Evolutionary conservation across 2,113 vertebrate species (phyloP).

Genomic region (Nannospalax galili): DNA sequence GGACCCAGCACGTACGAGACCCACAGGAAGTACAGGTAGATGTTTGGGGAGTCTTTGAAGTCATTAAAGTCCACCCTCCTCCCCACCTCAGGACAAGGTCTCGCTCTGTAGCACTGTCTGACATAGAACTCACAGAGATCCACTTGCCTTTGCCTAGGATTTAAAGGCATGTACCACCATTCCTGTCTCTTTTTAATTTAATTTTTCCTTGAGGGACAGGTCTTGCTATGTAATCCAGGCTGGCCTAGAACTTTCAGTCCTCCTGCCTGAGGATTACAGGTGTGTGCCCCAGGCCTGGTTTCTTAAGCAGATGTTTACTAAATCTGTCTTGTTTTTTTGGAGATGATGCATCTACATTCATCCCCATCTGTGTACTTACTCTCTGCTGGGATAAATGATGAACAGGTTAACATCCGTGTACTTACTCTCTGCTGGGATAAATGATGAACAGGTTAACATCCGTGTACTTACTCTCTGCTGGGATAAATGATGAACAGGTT

Average conservation of each 20-base stretch:
- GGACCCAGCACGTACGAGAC: not conserved
- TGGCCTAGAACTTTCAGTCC: not conserved
- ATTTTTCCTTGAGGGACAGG: not conserved
- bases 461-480: too few species aligned
- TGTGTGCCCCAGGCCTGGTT: not conserved
- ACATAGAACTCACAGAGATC: not conserved
- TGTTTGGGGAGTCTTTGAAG: not conserved
- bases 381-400: not conserved
- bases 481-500: too few species aligned
- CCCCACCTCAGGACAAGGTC: too few species aligned
- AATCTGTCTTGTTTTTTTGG: not conserved
- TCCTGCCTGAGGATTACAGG: not conserved
- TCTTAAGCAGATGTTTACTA: not conserved
- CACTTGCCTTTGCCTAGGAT: not conserved
- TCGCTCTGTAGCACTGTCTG: too few species aligned
- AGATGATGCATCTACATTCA: not conserved
- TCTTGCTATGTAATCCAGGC: not conserved
- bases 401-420: too few species aligned
- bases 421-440: not conserved
- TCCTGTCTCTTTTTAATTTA: fast-evolving
- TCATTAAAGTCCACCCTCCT: not conserved
- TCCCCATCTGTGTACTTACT: not conserved
- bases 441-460: too few species aligned
- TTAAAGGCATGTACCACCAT: not conserved
- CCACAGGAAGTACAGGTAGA: not conserved